Conservation (phyloP, 1,140 invertebrate species). For the Mylabris phalerata region DNA sequence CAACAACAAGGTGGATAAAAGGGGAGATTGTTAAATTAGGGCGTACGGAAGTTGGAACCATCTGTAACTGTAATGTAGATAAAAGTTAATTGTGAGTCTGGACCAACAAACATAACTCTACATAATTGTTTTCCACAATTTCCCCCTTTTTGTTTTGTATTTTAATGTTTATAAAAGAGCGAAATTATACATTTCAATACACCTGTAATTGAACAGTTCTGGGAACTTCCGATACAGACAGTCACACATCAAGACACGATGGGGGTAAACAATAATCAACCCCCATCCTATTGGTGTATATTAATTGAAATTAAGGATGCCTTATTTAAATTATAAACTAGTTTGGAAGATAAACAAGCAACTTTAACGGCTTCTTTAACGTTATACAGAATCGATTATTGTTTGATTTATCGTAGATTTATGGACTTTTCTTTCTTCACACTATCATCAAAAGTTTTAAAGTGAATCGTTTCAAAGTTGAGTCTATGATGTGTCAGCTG, state of each 20-base stretch:
- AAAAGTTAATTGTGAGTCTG: neutral
- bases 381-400: too few relatives aligned
- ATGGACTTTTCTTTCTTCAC: too few relatives aligned
- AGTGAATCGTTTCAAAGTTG: too few relatives aligned
- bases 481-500: too few relatives aligned
- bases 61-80: neutral
- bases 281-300: neutral
- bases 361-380: too few relatives aligned
- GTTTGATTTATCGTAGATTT: too few relatives aligned
- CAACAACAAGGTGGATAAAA: neutral
- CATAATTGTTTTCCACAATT: neutral
- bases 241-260: constrained; percentile 22
- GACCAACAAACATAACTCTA: neutral
- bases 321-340: too few relatives aligned
- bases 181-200: constrained; percentile 2
- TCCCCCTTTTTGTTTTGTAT: neutral
- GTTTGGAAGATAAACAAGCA: too few relatives aligned
- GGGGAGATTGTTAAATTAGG: constrained; percentile 5
- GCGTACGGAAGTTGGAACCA: constrained; percentile 7
- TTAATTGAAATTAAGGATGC: neutral
- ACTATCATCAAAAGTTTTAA: too few relatives aligned
- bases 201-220: constrained; percentile 9
- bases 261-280: constrained; percentile 4
- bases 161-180: neutral
- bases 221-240: constrained; percentile 31